Conservation (phyloP, 2,113 vertebrate species). For the Menura novaehollandiae region DNA sequence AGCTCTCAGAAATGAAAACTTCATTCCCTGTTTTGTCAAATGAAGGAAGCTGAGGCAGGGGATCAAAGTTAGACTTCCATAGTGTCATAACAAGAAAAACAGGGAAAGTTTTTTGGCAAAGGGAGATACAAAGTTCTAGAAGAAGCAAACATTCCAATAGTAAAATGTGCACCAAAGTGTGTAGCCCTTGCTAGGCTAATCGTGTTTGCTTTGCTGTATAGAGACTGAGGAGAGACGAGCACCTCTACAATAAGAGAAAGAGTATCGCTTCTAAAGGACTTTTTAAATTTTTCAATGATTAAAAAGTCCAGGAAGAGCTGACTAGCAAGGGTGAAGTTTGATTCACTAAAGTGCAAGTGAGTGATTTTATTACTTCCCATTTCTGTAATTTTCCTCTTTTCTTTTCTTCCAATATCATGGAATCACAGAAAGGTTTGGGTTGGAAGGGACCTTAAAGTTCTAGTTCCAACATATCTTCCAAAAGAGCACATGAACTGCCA, state of each 20-base stretch:
- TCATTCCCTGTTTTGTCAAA: not conserved
- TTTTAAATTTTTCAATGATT: not conserved
- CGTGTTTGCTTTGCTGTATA: not conserved
- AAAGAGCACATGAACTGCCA: not conserved
- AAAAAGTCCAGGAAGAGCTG: not conserved
- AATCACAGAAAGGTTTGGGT: not conserved
- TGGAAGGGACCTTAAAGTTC: not conserved
- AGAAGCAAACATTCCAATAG: not conserved
- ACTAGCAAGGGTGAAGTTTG: not conserved
- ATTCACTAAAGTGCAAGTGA: not conserved
- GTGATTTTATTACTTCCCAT: not conserved
- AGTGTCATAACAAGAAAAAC: not conserved
- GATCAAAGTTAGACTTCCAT: not conserved
- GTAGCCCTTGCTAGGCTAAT: not conserved
- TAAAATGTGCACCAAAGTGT: not conserved
- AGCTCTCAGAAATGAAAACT: not conserved
- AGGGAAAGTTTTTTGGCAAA: not conserved
- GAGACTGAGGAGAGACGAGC: not conserved
- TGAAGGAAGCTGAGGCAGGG: not conserved
- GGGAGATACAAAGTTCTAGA: not conserved
- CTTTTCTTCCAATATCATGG: not conserved
- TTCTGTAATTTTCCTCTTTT: not conserved
- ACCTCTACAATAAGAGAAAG: not conserved
- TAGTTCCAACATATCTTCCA: not conserved
- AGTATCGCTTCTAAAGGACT: not conserved